Base-by-base conservation (phyloP, 2,797 vertebrate species). In the Benthosema pterotum region DNA sequence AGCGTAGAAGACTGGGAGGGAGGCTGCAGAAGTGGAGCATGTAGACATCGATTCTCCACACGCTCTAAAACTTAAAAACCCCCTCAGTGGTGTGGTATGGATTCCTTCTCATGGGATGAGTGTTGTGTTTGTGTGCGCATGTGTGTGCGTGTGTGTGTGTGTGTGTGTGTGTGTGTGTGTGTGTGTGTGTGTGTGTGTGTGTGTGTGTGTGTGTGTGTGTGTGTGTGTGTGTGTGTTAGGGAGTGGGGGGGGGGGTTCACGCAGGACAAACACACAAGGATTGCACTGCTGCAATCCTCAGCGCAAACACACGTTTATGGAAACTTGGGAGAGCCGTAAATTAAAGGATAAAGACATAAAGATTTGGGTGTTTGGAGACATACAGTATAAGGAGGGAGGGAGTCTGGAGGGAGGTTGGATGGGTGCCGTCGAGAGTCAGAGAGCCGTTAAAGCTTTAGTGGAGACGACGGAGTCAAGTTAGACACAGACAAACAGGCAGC, bases 1-100 rank as follows among this genome's bases (percentile, higher is more conserved):
- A 13, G 52, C 47, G 32, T 15, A 17, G 53, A 15, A 15, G 8
- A 60, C 68, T 75, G 79, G 62, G 69, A 79, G 32, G 72, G n/a
- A n/a, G n/a, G n/a, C n/a, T n/a, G 42, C 70, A 60, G 32, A 55
- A 50, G 22, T 32, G 42, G 45, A 74, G 67, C 69, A 57, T 38
- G 32, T 38, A 11, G 50, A 79, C 70, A 79, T 75, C 54, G 74
- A 86, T 88, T 89, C 60, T 80, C 62, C 69, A 83, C 75, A 65
- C 61, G 42, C 67, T 70, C 9, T 70, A 64, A 69, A 77, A 73
- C 71, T 28, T 71, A 57, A 67, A 80, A 64, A 67, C 12, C 51
- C 12, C 51, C 15, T 42, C 52, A 25, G 15, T 73, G 71, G 61
- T 71, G 76, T 79, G 74, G 72, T 73, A 75, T 66, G 62, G 58